Conservation (phyloP, 1,140 invertebrate species). For the Dreissena rostriformis region DNA sequence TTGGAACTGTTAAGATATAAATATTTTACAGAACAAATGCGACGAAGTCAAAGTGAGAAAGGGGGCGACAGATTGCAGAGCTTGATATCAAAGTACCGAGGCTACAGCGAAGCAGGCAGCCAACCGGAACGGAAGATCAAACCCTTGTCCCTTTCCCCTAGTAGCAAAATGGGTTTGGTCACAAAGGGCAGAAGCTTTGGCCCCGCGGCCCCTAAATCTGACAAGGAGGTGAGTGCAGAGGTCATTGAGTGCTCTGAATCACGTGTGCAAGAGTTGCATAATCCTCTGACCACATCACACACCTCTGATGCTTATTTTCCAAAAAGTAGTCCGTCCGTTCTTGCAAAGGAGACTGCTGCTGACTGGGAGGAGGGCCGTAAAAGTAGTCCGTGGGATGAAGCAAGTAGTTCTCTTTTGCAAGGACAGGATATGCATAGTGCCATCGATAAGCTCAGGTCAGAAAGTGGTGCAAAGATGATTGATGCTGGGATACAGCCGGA, state of each 20-base stretch:
- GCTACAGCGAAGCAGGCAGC: constrained; percentile 63
- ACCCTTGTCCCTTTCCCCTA: constrained; percentile 57
- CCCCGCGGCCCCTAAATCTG: constrained; percentile 63
- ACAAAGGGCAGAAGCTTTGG: constrained; percentile 67
- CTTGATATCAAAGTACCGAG: constrained; percentile 74
- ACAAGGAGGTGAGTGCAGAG: constrained; percentile 54
- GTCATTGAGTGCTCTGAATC: constrained; percentile 1
- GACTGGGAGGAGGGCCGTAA: neutral
- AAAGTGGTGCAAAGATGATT: neutral
- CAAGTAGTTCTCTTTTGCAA: constrained; percentile 4
- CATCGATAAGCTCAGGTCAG: neutral
- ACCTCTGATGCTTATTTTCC: constrained; percentile 27
- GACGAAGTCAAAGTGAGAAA: constrained; percentile 56
- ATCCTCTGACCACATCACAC: constrained; percentile 38
- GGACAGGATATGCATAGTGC: constrained; percentile 1
- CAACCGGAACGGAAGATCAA: constrained; percentile 67
- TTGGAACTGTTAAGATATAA: no score
- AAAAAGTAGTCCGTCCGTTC: constrained; percentile 36
- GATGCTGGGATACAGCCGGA: constrained; percentile 13
- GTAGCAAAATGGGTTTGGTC: constrained; percentile 68
- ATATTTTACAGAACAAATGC: constrained; percentile 48
- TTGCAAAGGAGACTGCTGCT: constrained; percentile 15
- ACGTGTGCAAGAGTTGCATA: constrained; percentile 21
- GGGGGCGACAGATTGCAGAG: constrained; percentile 70
- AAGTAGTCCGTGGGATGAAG: neutral